These are phyloP conservation scores for Merluccius polli DNA, from an alignment of 2,797 vertebrate species.

Conservation along the genomic window DNA sequence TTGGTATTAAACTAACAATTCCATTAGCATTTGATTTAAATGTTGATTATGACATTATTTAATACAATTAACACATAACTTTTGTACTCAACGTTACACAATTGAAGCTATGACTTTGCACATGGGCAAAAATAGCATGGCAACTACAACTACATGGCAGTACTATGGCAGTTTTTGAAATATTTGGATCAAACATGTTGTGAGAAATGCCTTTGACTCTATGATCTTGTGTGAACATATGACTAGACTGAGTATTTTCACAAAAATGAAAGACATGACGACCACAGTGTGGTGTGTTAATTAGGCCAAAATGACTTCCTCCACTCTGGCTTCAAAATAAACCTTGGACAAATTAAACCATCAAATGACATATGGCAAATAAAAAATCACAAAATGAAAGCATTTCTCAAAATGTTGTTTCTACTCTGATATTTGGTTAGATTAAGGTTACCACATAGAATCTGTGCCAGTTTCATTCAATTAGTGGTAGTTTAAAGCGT, in stretches of 20 bases:
- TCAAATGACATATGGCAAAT: conserved; percentile 48
- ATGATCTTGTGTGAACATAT: not conserved
- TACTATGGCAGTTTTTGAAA: not conserved
- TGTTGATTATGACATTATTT: too few species aligned
- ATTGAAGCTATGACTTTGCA: not conserved
- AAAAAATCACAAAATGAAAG: conserved; percentile 27
- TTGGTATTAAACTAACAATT: too few species aligned
- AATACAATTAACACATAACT: not conserved
- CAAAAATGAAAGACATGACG: conserved; percentile 29
- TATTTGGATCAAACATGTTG: not conserved
- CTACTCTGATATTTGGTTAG: conserved; percentile 12
- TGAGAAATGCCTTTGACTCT: not conserved
- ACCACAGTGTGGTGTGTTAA: conserved; percentile 39
- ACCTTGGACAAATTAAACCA: conserved; percentile 52
- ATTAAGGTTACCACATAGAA: conserved; percentile 8
- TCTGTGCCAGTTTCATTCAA: conserved; percentile 6
- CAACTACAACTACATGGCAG: too few species aligned
- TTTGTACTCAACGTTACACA: not conserved
- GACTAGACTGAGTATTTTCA: not conserved
- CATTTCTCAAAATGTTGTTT: conserved; percentile 7
- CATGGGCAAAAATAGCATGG: not conserved
- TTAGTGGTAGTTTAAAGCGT: not conserved
- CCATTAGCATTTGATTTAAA: too few species aligned
- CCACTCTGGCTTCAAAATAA: conserved; percentile 35
- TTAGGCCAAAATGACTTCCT: conserved; percentile 36